Evolutionary conservation across 2,113 vertebrate genomes (phyloP), one percentile per base, ranked within the genome.

Genomic region (Vulpes lagopus): DNA sequence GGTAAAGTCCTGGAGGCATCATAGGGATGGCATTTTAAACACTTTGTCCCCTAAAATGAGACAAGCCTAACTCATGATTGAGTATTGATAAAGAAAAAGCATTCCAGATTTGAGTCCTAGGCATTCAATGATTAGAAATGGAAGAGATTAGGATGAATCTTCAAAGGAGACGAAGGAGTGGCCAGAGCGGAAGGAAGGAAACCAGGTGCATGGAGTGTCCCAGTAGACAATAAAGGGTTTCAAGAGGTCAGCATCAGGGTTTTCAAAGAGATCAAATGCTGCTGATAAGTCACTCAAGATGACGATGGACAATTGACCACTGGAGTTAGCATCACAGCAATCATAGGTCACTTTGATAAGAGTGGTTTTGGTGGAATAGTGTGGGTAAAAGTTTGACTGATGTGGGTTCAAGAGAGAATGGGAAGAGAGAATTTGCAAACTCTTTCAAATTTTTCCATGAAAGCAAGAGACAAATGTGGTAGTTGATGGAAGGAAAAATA

Each of bases 331-430:
- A 51, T 22, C 14, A 69, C 17, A 57, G 65, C 23, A 71, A 65
- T 82, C 23, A 14, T 17, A 30, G n/a, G 32, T 80, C 55, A 85
- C 27, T 76, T 79, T 85, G 80, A 74, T 81, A 60, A 96, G n/a
- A 53, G 8, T 80, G 2, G 10, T 76, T 89, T 81, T 16, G 14
- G 19, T 57, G 27, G 43, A 62, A 7, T 15, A 35, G 0, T 51
- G 1, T 80, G 22, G 12, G 38, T 88, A 69, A 87, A 94, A 90
- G 4, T 84, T 84, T 91, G 38, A 96, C 62, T 80, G n/a, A 89
- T 53, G 30, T 81, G 25, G 32, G 38, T 73, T 95, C 23, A 84
- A 96, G 65, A 78, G 12, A 83, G 11, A 85, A 84, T 17, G 59
- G 23, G 22, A 79, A 19, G 10, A 64, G 2, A 94, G 51, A 88